Conservation (phyloP, 1,140 invertebrate genomes). For the Aphelinus certus region DNA sequence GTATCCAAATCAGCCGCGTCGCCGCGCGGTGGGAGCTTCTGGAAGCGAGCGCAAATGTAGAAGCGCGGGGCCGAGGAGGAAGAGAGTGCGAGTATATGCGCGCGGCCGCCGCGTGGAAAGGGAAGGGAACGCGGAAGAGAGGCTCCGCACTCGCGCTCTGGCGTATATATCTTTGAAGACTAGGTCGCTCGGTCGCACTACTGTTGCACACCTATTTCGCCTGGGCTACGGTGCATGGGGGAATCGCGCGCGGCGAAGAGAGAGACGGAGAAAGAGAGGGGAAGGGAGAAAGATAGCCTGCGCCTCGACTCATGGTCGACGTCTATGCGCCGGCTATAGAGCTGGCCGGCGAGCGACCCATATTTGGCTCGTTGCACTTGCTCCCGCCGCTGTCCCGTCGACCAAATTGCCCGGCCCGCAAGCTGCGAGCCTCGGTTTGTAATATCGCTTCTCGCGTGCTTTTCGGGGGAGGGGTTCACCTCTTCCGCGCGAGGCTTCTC, state of each 20-base stretch:
- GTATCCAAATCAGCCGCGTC: no score
- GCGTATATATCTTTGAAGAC: constrained; percentile 54
- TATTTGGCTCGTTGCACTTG: constrained; percentile 40
- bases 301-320: constrained; percentile 17
- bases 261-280: no score
- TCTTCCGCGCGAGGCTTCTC: no score
- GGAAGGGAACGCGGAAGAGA: constrained; percentile 62
- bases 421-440: no score
- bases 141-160: constrained; percentile 40
- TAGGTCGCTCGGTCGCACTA: constrained; percentile 61
- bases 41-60: neutral
- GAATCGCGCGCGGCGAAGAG: neutral
- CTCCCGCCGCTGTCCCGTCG: constrained; percentile 1
- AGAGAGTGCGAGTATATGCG: no score
- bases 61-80: no score
- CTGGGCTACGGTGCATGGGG: neutral
- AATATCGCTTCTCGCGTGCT: no score
- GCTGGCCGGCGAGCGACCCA: constrained; percentile 16
- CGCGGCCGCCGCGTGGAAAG: constrained; percentile 48
- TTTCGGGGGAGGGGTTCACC: no score
- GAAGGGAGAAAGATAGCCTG: no score
- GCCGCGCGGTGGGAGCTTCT: neutral
- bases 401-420: constrained; percentile 16
- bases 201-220: constrained; percentile 54
- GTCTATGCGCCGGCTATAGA: constrained; percentile 7